These are phyloP conservation scores for Tenthredo livida DNA, from an alignment of 2,888 invertebrate genomes.

Conservation along the genomic window DNA sequence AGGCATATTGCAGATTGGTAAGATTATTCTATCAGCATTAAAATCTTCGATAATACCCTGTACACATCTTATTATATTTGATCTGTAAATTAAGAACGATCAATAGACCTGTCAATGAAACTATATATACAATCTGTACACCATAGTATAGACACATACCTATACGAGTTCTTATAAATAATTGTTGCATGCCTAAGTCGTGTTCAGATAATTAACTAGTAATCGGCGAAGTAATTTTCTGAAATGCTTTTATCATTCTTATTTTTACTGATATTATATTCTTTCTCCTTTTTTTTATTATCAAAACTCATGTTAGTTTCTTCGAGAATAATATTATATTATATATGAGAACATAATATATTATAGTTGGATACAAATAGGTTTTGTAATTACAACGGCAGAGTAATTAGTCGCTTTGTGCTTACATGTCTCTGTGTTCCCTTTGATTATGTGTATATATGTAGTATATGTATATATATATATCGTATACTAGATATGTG, in stretches of 20 bases:
- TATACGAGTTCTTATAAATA: neutral
- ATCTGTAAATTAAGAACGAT: conserved; percentile 9
- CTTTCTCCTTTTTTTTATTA: neutral
- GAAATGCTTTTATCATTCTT: neutral
- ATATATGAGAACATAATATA: neutral
- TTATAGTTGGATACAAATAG: conserved; percentile 21
- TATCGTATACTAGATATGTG: neutral
- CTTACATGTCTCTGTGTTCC: neutral
- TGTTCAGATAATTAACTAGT: neutral
- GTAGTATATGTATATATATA: neutral
- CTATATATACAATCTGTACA: neutral
- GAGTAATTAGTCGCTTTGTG: conserved; percentile 15
- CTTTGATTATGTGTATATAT: neutral
- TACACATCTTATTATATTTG: neutral
- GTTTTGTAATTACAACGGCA: conserved; percentile 20
- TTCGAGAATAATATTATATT: neutral
- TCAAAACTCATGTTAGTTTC: neutral
- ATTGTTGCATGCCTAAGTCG: neutral
- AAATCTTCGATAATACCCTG: neutral
- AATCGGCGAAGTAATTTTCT: conserved; percentile 13
- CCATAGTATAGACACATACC: neutral
- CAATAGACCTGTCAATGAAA: neutral
- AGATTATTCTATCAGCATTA: neutral
- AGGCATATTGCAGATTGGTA: neutral
- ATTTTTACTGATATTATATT: neutral